A percentile compares a stretch with the other conserved stretches of the same genome.
Evolutionary conservation across 1,140 invertebrate species (phyloP).

Genomic region (Drosophila equinoxialis): DNA sequence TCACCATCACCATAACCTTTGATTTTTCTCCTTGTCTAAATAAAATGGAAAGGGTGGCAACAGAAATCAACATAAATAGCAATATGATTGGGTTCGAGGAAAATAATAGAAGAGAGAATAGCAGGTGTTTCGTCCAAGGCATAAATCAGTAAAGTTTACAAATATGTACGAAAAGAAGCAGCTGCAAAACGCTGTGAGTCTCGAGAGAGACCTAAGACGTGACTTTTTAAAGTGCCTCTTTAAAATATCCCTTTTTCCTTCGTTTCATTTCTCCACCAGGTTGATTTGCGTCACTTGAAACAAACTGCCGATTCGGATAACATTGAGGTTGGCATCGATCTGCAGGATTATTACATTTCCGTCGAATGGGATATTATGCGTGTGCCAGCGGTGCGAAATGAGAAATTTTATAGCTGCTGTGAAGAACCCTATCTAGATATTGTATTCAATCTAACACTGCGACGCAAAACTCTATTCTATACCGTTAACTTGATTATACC

Average conservation of each 20-base stretch:
- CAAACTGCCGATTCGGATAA: conserved; percentile 91
- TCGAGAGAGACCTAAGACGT: conserved; percentile 1
- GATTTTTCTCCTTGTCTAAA: conserved; percentile 40
- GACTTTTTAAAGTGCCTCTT: not conserved
- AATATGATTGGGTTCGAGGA: conserved; percentile 53
- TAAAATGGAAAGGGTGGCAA: conserved; percentile 44
- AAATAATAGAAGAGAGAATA: conserved; percentile 34
- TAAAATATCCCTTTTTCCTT: not conserved
- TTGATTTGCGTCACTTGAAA: conserved; percentile 93
- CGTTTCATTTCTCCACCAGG: conserved; percentile 84
- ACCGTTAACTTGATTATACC: conserved; percentile 98
- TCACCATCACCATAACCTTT: conserved; percentile 46
- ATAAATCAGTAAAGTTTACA: conserved; percentile 60
- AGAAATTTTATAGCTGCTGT: conserved; percentile 95
- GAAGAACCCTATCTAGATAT: conserved; percentile 97
- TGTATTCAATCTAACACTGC: conserved; percentile 98
- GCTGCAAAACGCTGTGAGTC: conserved; percentile 15
- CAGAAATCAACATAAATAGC: conserved; percentile 75
- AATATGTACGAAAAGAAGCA: conserved; percentile 17
- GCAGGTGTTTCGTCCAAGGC: conserved; percentile 39
- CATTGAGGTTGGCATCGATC: conserved; percentile 94
- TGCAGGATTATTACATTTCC: conserved; percentile 97
- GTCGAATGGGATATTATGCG: conserved; percentile 99
- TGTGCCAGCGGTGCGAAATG: conserved; percentile 93
- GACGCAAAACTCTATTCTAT: conserved; percentile 98